These are phyloP conservation scores for Stigmatopora nigra DNA, from an alignment of 2,113 vertebrate genomes.

Conservation along the genomic window DNA sequence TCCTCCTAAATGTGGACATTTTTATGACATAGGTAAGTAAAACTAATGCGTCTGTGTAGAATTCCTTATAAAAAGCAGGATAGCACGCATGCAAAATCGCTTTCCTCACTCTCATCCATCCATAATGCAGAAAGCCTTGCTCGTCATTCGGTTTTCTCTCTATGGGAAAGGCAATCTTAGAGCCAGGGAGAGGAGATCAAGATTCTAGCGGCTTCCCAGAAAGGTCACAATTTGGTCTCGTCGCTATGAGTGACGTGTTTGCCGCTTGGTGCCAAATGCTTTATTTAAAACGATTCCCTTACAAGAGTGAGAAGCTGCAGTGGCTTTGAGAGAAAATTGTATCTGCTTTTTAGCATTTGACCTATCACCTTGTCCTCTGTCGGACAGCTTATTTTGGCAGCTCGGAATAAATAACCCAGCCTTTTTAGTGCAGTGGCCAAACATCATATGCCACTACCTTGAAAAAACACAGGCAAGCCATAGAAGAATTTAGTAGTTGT, in stretches of 20 bases:
- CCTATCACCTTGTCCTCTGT: conserved; percentile 28
- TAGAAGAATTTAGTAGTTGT: too few species aligned
- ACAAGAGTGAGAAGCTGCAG: background rate
- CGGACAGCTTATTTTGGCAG: conserved; percentile 11
- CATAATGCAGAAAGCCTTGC: conserved; percentile 8
- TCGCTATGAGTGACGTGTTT: conserved; percentile 19
- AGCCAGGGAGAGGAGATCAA: conserved; percentile 23
- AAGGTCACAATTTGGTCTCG: conserved; percentile 19
- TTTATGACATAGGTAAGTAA: conserved; percentile 18
- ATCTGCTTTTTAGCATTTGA: conserved; percentile 35
- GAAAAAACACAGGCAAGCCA: background rate
- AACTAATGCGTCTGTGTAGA: background rate
- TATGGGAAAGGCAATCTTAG: conserved; percentile 24
- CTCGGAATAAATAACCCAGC: background rate
- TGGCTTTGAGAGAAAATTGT: conserved; percentile 13
- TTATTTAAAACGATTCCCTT: conserved; percentile 33
- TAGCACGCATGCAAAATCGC: background rate
- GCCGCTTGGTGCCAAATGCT: conserved; percentile 12
- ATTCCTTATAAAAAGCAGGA: background rate
- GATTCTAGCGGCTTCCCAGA: conserved; percentile 18
- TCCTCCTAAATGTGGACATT: conserved; percentile 31
- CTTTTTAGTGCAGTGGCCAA: conserved; percentile 2
- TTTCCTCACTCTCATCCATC: background rate
- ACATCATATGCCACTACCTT: background rate
- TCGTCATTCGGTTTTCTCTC: conserved; percentile 12